Conservation (phyloP, 2,797 vertebrate genomes). For the Pelochelys cantorii region DNA sequence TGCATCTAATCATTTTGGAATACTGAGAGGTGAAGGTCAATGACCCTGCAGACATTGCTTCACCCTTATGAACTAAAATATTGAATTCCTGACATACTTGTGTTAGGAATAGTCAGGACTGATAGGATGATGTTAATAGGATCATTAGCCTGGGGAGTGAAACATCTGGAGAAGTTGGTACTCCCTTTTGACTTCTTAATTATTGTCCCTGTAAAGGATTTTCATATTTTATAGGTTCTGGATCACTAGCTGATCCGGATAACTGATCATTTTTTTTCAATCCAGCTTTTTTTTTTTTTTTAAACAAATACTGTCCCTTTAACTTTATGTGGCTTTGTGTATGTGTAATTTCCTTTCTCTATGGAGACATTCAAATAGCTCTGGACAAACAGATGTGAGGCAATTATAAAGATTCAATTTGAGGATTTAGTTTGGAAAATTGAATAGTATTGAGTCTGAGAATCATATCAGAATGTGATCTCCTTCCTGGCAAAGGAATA, state of each 20-base stretch:
- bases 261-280: background rate
- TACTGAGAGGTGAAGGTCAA: background rate
- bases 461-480: background rate
- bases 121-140: background rate
- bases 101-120: background rate
- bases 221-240: background rate
- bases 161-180: background rate
- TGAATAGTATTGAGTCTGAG: background rate
- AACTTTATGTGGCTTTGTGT: background rate
- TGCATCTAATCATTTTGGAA: background rate
- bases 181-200: background rate
- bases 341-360: background rate
- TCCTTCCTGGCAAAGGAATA: constrained; percentile 15
- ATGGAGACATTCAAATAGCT: background rate
- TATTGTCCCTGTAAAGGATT: background rate
- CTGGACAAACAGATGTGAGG: background rate
- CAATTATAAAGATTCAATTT: background rate
- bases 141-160: background rate
- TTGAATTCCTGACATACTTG: background rate
- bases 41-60: fast-evolving
- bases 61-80: background rate
- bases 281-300: background rate
- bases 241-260: background rate
- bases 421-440: background rate
- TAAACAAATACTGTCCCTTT: background rate